Evolutionary conservation across 2,888 invertebrate species (phyloP), one percentile per base, ranked within the genome.

Genomic region (Sarcophaga rosellei): DNA sequence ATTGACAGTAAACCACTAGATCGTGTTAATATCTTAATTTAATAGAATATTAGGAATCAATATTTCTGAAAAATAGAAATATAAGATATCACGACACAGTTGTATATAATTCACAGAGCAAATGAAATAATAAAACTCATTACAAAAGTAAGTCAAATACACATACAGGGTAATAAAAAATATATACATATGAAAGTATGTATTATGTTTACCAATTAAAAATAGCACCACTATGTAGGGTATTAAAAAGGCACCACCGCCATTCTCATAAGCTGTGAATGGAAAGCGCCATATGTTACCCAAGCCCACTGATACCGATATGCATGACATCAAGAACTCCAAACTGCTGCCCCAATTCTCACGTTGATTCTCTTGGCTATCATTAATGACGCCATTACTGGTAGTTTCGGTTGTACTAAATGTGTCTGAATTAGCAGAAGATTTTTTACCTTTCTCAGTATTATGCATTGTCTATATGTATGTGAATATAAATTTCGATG

Each of bases 261-360:
- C 96, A 89, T 96, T 96, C 90, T 96, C 95, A 90, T 95, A 96
- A 2, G 96, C 96, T 4, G 94, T 94, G 88, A 94, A 95, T 0
- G 95, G 95, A 90, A 95, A 95, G n/a, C 96, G 93, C 96, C 96
- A 96, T 61, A 96, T 95, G 91, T 96, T 96, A 86, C 96, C 96
- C 62, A 96, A 93, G 0, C 96, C 96, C 15, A 96, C 96, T 0
- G 96, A 96, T 84, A 96, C 95, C 72, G 96, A 95, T 83, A 96
- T 96, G 89, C 96, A 96, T 0, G 96, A 96, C 95, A 96, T 95
- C 1, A 96, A 93, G 90, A 96, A 96, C 91, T 96, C 96, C 11
- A 95, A 89, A 70, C 95, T 95, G 89, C 94, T 95, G 12, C 94
- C 94, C 96, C 96, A 96, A 74, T 89, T 90, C 1, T 89, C 88